Evolutionary conservation across 2,797 vertebrate species (phyloP).

Genomic region (Lophotriccus pileatus): DNA sequence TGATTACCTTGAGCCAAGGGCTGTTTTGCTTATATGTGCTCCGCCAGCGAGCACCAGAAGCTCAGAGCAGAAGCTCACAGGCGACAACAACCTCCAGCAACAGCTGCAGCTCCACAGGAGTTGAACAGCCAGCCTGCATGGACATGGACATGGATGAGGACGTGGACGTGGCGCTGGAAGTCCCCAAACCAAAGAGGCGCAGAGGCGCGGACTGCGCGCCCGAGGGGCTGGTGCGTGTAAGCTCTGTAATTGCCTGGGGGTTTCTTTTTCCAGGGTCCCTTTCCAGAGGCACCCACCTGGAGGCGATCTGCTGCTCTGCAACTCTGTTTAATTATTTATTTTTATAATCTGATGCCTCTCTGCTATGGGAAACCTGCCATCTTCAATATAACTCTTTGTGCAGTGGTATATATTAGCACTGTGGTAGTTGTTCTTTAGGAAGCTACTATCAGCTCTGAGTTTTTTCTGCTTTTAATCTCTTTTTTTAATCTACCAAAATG

Average conservation of each 20-base stretch:
- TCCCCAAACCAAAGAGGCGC: not conserved
- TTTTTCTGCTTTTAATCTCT: not conserved
- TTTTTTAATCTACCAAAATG: not conserved
- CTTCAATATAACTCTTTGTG: not conserved
- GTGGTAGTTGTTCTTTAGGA: not conserved
- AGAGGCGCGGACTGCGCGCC: not conserved
- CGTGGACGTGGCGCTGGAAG: not conserved
- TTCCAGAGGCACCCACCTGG: not conserved
- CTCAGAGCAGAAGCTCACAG: not conserved
- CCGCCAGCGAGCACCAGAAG: not conserved
- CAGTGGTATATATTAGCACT: not conserved
- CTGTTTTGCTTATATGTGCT: not conserved
- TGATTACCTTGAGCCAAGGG: not conserved
- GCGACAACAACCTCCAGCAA: not conserved
- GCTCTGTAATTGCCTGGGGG: not conserved
- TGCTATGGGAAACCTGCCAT: not conserved
- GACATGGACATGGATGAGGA: too few relatives aligned
- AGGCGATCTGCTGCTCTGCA: not conserved
- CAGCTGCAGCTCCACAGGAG: not conserved
- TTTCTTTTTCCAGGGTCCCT: not conserved
- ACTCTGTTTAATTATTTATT: not conserved
- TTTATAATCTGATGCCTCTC: not conserved
- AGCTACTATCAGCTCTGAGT: not conserved
- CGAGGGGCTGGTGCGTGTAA: not conserved
- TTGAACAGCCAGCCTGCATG: fast-evolving